Base-by-base conservation (phyloP, 2,797 vertebrate genomes). In the Amniataba percoides region DNA sequence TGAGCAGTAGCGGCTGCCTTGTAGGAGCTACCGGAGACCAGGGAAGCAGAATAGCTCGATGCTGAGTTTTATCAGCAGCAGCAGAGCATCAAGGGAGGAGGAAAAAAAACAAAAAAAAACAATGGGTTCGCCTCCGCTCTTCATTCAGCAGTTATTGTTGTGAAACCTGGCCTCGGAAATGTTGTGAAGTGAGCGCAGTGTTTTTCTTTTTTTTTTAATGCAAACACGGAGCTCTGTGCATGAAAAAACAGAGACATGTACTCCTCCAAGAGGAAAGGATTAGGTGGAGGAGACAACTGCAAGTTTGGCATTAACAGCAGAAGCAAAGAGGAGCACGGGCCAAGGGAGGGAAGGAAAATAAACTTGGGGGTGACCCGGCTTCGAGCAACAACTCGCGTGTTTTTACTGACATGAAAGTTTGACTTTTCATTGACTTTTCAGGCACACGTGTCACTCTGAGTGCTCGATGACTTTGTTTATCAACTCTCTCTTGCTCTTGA, bases 61-160 rank as follows among this genome's bases (percentile, higher is more conserved):
- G 68, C 74, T 40, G 36, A 46, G 65, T 66, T 77, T 61, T 71
- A 74, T 87, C 78, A 76, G 56, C 1, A 43, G 43, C 78, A 31
- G 63, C 49, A 59, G 65, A 75, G 59, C 71, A 65, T 69, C 60
- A 39, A 49, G 3, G 36, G 53, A 18, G 21, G 61, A n/a, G n/a
- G n/a, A n/a, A n/a, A n/a, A n/a, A n/a, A 11, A 21, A 5, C 16
- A 40, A 14, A n/a, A 6, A 21, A 23, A 12, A 19, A 19, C 18
- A 19, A 8, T 4, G 21, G 52, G 7, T 4, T 11, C 1, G 19
- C 49, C 11, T 55, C 66, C 48, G 53, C 73, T 65, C 48, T 8
- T 57, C 66, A 25, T 43, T 18, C 59, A 63, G 16, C 34, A 55
- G 60, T n/a, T 72, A 23, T 25, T 74, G 69, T 39, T 6, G 19